These are phyloP conservation scores for Andrena trimmerana DNA, from an alignment of 2,888 invertebrate species.

Conservation along the genomic window DNA sequence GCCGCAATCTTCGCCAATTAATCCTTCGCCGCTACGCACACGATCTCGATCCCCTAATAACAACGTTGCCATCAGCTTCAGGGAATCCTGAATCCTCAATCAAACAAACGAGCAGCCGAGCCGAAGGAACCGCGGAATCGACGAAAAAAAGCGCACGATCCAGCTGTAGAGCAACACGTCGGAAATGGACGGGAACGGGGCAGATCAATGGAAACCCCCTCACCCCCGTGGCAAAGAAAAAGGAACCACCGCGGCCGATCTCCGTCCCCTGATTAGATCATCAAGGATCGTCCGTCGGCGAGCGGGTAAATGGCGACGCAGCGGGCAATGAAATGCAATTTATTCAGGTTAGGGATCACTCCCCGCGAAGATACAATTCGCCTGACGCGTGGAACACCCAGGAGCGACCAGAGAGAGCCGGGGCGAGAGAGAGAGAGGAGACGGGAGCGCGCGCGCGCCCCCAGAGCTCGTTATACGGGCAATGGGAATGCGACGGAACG, in stretches of 20 bases:
- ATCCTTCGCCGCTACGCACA: neutral
- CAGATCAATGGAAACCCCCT: neutral
- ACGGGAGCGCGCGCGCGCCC: conserved; percentile 60
- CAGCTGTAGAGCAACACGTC: conserved; percentile 6
- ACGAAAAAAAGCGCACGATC: neutral
- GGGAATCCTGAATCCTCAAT: neutral
- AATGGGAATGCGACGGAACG: conserved; percentile 78
- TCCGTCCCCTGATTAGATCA: conserved; percentile 59
- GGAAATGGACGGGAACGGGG: neutral
- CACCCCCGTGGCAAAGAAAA: neutral
- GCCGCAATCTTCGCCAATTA: neutral
- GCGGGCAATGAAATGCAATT: conserved; percentile 76
- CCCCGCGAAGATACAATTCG: conserved; percentile 76
- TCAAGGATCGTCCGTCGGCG: conserved; percentile 52
- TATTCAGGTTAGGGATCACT: conserved; percentile 77
- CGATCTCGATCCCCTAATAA: conserved; percentile 5
- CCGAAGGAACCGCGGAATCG: neutral
- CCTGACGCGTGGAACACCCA: conserved; percentile 80
- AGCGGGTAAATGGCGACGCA: conserved; percentile 64
- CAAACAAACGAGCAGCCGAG: conserved; percentile 10
- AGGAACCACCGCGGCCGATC: neutral
- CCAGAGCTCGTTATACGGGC: conserved; percentile 77
- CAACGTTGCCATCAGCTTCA: neutral
- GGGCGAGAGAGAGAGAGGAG: conserved; percentile 27
- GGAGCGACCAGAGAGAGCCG: conserved; percentile 58